phyloP scores from a whole-genome alignment of 2,888 invertebrate genomes.

The Mellilla xanthometata region DNA sequence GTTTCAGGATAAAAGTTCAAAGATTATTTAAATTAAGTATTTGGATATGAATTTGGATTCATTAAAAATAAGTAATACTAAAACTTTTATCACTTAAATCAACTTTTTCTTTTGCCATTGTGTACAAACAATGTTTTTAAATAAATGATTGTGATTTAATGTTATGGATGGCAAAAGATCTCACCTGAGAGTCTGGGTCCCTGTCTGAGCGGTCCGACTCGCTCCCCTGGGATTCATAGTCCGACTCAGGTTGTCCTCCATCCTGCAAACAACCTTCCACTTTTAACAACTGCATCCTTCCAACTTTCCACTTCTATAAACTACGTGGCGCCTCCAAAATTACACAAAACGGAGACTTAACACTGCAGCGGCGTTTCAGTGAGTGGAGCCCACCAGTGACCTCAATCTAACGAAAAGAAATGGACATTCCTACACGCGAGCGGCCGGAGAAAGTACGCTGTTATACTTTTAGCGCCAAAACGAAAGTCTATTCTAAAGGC shows the following conservation, averaged over 20 bases:
- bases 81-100: too few relatives aligned
- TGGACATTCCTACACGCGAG: slow-evolving; percentile 75
- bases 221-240: slow-evolving; percentile 78
- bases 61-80: too few relatives aligned
- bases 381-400: slow-evolving; percentile 72
- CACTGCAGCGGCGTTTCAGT: slow-evolving; percentile 57
- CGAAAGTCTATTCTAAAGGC: slow-evolving; percentile 55
- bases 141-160: too few relatives aligned
- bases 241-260: slow-evolving; percentile 64
- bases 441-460: slow-evolving; percentile 73
- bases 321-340: slow-evolving; percentile 50
- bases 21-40: too few relatives aligned
- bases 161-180: too few relatives aligned
- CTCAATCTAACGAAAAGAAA: slow-evolving; percentile 77
- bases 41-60: too few relatives aligned
- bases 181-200: slow-evolving; percentile 88
- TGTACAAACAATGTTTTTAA: too few relatives aligned
- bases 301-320: slow-evolving; percentile 39
- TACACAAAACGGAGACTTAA: slow-evolving; percentile 50
- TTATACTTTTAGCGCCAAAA: slow-evolving; percentile 71
- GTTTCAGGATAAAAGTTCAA: too few relatives aligned
- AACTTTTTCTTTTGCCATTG: too few relatives aligned
- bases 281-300: slow-evolving; percentile 68
- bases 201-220: slow-evolving; percentile 83
- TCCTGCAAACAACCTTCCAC: slow-evolving; percentile 74